Conservation (phyloP, 2,888 invertebrate genomes). For the Chloroclysta siterata region DNA sequence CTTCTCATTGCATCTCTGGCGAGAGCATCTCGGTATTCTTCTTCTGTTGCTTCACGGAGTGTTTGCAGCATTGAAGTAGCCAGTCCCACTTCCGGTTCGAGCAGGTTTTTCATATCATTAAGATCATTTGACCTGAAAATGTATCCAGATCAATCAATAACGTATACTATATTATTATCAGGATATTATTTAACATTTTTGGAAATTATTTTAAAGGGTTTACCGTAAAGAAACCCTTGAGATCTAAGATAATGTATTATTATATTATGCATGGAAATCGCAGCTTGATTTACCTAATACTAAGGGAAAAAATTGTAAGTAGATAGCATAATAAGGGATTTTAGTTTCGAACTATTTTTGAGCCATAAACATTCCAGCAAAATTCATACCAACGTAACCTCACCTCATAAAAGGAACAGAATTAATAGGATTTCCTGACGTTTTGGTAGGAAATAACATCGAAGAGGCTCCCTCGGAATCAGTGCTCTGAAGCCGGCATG, state of each 20-base stretch:
- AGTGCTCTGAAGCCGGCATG: slow-evolving; percentile 51
- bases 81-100: slow-evolving; percentile 75
- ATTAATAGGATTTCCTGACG: slow-evolving; percentile 2
- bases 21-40: slow-evolving; percentile 72
- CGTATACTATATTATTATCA: too few species aligned
- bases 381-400: not conserved
- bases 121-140: slow-evolving; percentile 52
- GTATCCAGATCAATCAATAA: not conserved
- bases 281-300: too few species aligned
- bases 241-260: too few species aligned
- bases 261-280: too few species aligned
- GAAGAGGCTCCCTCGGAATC: slow-evolving; percentile 69
- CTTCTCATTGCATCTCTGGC: slow-evolving; percentile 68
- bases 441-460: slow-evolving; percentile 50
- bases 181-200: too few species aligned
- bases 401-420: slow-evolving; percentile 26
- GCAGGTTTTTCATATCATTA: slow-evolving; percentile 65
- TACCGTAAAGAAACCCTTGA: too few species aligned
- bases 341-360: too few species aligned
- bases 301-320: too few species aligned
- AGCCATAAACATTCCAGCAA: too few species aligned
- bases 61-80: slow-evolving; percentile 76
- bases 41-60: slow-evolving; percentile 70
- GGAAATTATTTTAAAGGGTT: too few species aligned
- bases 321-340: too few species aligned